Percentiles rank a stretch among this genome's conserved stretches.
These are phyloP conservation scores for Paramisgurnus dabryanus DNA, from an alignment of 2,113 vertebrate genomes.

Conservation along the genomic window DNA sequence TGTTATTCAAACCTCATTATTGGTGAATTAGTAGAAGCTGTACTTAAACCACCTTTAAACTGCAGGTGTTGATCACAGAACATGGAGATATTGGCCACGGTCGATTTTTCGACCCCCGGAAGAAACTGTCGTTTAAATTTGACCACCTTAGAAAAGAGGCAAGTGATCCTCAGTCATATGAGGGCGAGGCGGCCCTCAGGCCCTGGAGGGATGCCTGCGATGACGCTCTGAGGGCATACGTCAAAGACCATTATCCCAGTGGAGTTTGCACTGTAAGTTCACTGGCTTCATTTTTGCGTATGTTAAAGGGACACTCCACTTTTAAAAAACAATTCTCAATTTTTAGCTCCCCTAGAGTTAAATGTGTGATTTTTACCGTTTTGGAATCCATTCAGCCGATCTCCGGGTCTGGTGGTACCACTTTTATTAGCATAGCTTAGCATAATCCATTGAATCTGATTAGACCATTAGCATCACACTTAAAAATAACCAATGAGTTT, in stretches of 20 bases:
- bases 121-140: constrained; percentile 93
- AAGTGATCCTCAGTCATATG: constrained; percentile 83
- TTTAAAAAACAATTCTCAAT: background rate
- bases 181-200: constrained; percentile 77
- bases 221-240: constrained; percentile 82
- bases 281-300: background rate
- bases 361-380: no score
- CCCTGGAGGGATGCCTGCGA: constrained; percentile 90
- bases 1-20: background rate
- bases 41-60: background rate
- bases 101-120: constrained; percentile 92
- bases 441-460: no score
- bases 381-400: no score
- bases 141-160: constrained; percentile 95
- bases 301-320: background rate
- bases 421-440: no score
- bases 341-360: no score
- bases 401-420: no score
- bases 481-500: no score
- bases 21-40: background rate
- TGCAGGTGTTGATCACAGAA: constrained; percentile 92
- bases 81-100: constrained; percentile 91
- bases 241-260: constrained; percentile 91
- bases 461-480: no score
- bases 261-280: constrained; percentile 90